These are phyloP conservation scores for Xestia rhomboidea DNA, from an alignment of 2,888 invertebrate species.

Conservation along the genomic window DNA sequence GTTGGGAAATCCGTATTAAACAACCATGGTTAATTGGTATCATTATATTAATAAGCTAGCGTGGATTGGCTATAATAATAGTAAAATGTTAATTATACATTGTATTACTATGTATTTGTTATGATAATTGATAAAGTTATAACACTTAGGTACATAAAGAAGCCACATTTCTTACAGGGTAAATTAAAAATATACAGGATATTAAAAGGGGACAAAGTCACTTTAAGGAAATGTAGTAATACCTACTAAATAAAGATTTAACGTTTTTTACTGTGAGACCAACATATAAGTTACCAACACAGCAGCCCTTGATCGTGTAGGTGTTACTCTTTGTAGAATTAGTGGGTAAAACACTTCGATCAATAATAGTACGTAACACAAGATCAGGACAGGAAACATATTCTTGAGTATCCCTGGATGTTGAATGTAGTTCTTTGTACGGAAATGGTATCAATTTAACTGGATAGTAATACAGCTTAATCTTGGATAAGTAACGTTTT, in stretches of 20 bases:
- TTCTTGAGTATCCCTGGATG: too few species aligned
- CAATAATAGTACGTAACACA: too few species aligned
- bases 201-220: not conserved
- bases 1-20: constrained; percentile 35
- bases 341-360: too few species aligned
- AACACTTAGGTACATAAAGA: not conserved
- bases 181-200: not conserved
- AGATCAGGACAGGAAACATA: too few species aligned
- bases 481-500: not conserved
- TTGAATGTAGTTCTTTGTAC: not conserved
- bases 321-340: too few species aligned
- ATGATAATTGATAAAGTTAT: not conserved
- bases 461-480: not conserved
- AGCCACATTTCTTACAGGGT: not conserved
- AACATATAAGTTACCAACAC: too few species aligned
- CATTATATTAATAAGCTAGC: constrained; percentile 5
- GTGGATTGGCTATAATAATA: not conserved
- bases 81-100: not conserved
- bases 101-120: not conserved
- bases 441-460: not conserved
- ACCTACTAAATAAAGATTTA: too few species aligned
- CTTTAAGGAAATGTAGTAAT: not conserved
- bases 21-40: constrained; percentile 19
- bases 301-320: too few species aligned
- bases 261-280: too few species aligned